These are phyloP conservation scores for Prionace glauca DNA, from an alignment of 2,797 vertebrate species.

Conservation along the genomic window DNA sequence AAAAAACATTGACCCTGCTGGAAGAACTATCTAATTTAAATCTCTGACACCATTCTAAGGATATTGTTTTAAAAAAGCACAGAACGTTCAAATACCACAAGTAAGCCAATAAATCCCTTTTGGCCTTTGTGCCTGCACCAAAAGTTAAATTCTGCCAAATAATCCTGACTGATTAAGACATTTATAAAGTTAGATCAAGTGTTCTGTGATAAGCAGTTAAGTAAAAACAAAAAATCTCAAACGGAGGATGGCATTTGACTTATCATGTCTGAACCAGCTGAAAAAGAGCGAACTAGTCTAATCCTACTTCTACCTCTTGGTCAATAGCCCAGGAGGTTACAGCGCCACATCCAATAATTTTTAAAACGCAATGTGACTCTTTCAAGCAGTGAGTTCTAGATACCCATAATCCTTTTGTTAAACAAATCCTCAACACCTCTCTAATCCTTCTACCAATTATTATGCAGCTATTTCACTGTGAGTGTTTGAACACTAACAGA, in stretches of 20 bases:
- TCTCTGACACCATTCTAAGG: neutral
- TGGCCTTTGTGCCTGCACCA: neutral
- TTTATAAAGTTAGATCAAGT: neutral
- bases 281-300: neutral
- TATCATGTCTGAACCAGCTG: neutral
- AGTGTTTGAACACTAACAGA: neutral
- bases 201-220: neutral
- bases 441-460: neutral
- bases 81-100: neutral
- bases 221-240: neutral
- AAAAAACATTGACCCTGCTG: neutral
- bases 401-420: neutral
- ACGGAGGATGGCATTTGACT: neutral
- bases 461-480: neutral
- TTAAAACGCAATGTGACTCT: neutral
- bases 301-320: neutral
- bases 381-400: neutral
- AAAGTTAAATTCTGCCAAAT: neutral
- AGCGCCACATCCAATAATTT: neutral
- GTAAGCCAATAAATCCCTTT: neutral
- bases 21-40: neutral
- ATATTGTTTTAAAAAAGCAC: neutral
- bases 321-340: neutral
- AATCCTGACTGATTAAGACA: neutral
- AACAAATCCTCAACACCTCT: neutral